Percentiles rank a stretch among this genome's conserved stretches.
These are phyloP conservation scores for Leucozona laternaria DNA, from an alignment of 2,888 invertebrate genomes.

Conservation along the genomic window DNA sequence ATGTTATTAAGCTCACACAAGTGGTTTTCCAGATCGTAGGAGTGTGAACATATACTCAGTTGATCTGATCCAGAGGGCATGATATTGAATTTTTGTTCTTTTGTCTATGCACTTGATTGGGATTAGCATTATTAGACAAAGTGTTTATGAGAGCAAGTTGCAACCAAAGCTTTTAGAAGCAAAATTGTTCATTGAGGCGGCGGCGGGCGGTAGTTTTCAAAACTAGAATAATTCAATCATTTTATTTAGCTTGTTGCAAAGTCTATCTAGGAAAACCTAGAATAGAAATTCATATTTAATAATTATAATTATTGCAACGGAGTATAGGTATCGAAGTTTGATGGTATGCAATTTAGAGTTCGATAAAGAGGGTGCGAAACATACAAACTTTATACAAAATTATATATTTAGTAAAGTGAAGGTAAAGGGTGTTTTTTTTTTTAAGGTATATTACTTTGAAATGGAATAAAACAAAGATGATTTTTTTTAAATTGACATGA, in stretches of 20 bases:
- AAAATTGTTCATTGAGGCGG: conserved; percentile 48
- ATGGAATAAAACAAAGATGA: no score
- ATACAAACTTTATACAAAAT: no score
- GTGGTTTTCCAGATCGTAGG: conserved; percentile 42
- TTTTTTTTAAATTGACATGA: no score
- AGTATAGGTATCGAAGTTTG: no score
- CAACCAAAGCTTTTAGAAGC: conserved; percentile 29
- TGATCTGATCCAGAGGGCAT: conserved; percentile 45
- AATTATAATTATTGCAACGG: no score
- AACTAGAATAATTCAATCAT: conserved; percentile 15
- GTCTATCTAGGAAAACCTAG: no score
- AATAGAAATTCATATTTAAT: no score
- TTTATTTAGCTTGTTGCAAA: conserved; percentile 30
- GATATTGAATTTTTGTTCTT: conserved; percentile 49
- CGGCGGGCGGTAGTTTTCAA: conserved; percentile 14
- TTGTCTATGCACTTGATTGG: conserved; percentile 63
- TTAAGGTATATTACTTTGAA: no score
- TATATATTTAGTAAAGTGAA: no score
- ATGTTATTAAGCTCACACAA: conserved; percentile 62
- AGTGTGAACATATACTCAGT: conserved; percentile 29
- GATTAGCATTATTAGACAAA: conserved; percentile 62
- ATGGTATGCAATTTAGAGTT: no score
- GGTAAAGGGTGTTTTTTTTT: no score
- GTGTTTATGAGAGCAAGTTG: conserved; percentile 48
- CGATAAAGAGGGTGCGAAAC: no score